phyloP scores from a whole-genome alignment of 2,888 invertebrate genomes.

The Chaetogeoica ovagalla region DNA sequence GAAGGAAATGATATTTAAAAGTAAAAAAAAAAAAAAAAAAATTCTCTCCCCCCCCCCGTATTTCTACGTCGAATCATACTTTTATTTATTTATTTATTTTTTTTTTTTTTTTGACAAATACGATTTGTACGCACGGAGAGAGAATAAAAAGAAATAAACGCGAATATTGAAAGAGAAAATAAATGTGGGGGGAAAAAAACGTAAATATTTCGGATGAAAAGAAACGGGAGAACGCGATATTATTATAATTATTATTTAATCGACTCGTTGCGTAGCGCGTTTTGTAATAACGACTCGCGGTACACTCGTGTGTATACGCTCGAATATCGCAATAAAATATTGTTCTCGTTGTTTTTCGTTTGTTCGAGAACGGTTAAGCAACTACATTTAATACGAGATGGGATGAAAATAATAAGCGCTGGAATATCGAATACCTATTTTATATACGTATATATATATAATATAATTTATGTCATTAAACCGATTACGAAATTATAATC shows the following conservation, averaged over 20 bases:
- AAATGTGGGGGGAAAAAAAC: not conserved
- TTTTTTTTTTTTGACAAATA: not conserved
- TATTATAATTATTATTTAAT: conserved; percentile 16
- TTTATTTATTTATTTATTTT: too few relatives aligned
- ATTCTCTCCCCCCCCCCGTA: conserved; percentile 5
- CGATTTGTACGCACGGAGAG: not conserved
- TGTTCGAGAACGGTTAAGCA: too few relatives aligned
- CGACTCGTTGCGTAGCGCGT: not conserved
- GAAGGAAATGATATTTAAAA: conserved; percentile 40
- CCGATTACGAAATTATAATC: too few relatives aligned
- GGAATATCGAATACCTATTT: too few relatives aligned
- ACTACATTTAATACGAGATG: too few relatives aligned
- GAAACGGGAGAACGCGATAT: not conserved
- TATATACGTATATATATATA: too few relatives aligned
- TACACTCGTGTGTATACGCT: too few relatives aligned
- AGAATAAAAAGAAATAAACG: conserved; percentile 39
- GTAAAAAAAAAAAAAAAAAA: conserved; percentile 7
- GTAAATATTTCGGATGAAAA: conserved; percentile 7
- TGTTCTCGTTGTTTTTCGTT: too few relatives aligned
- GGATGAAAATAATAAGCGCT: too few relatives aligned
- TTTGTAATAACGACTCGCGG: not conserved
- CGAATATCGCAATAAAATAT: not conserved
- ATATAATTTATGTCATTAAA: too few relatives aligned
- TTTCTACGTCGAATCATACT: conserved; percentile 8
- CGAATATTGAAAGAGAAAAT: conserved; percentile 12